Evolutionary conservation across 2,888 invertebrate species (phyloP), one percentile per base, ranked within the genome.

Genomic region (Tortricodes alternella): DNA sequence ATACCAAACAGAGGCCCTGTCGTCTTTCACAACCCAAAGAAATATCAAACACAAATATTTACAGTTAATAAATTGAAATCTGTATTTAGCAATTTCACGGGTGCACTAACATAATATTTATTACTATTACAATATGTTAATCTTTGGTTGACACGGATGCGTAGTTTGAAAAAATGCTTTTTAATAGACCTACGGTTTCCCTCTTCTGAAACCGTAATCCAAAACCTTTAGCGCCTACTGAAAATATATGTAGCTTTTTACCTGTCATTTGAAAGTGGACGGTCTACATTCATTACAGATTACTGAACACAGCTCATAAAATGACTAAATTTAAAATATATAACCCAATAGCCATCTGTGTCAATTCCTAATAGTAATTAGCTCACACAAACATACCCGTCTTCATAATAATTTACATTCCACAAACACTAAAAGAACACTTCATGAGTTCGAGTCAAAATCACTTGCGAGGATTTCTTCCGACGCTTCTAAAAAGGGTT

Each of bases 401-500:
- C 52, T 58, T 37, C 43, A 58, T 57, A 61, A 34, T 29, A 37
- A 49, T 34, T 16, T 23, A 53, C 61, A 9, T n/a, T 29, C 29
- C 29, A 29, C 48, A 43, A 57, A 59, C 61, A 55, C 55, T 51
- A 51, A 41, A n/a, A 55, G 55, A 59, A 59, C 55, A 50, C 46
- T 43, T 49, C 35, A 23, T 37, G 24, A 49, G 44, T 56, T 21
- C 34, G 27, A 27, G 56, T 56, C 55, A 55, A 23, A 9, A 23
- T 41, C 43, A 43, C 35, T 52, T 24, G 43, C 43, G 43, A 52
- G 35, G 49, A 39, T 16, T 19, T 32, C 9, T 27, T 23, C 50
- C 56, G 67, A 65, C 61, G 67, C 64, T 71, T 80, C 68, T 43
- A 83, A 70, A 76, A 83, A 68, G 76, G 74, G 73, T 75, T 71